These are phyloP conservation scores for Drosophila parabipectinata DNA, from an alignment of 1,140 invertebrate genomes.

Conservation along the genomic window DNA sequence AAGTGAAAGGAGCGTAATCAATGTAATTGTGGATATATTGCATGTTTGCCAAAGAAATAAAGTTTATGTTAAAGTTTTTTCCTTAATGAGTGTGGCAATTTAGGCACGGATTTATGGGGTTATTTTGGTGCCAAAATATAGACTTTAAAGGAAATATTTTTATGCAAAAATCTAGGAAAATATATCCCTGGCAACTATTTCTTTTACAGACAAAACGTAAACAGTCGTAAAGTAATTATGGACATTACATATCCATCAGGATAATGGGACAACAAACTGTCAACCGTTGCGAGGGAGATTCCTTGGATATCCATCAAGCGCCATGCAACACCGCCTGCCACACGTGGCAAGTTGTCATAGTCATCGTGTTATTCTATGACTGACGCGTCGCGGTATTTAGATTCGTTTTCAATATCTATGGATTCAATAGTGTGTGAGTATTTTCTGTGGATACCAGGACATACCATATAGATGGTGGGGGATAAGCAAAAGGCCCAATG, in stretches of 20 bases:
- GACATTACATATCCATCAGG: constrained; percentile 63
- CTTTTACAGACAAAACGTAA: constrained; percentile 32
- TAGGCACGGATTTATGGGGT: constrained; percentile 1
- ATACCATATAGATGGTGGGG: constrained; percentile 14
- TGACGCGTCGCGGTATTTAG: constrained; percentile 43
- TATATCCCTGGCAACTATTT: constrained; percentile 1
- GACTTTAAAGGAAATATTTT: not conserved
- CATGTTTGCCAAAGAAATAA: constrained; percentile 32
- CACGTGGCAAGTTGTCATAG: constrained; percentile 50
- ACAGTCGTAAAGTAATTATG: constrained; percentile 65
- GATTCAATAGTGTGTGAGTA: not conserved
- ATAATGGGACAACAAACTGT: constrained; percentile 60
- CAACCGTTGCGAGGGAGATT: constrained; percentile 47
- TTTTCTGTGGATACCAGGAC: not conserved
- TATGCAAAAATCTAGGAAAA: too few relatives aligned
- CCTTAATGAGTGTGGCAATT: constrained; percentile 40
- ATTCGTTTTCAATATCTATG: constrained; percentile 39
- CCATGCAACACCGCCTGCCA: constrained; percentile 52
- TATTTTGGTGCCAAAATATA: not conserved
- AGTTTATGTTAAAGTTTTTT: constrained; percentile 36
- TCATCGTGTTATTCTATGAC: constrained; percentile 46
- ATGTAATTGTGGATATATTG: constrained; percentile 46
- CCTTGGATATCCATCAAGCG: constrained; percentile 35
- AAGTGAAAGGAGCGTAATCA: constrained; percentile 42
- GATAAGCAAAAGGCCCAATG: constrained; percentile 29